phyloP scores from a whole-genome alignment of 2,888 invertebrate genomes.

The Pseudococcus jackbeardsleyi region DNA sequence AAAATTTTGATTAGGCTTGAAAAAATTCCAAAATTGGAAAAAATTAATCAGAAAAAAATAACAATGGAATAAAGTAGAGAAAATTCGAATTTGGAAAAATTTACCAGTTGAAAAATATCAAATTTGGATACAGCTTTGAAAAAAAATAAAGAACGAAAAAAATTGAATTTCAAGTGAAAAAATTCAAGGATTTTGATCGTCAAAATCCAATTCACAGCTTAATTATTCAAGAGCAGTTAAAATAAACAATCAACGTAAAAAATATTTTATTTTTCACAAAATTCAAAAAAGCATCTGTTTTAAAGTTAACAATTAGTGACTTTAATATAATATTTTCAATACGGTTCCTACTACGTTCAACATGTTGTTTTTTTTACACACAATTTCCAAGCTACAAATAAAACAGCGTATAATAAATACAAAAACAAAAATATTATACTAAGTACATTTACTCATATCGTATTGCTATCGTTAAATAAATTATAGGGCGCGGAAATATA shows the following conservation, averaged over 20 bases:
- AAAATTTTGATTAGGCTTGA: too few relatives aligned
- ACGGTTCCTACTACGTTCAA: slow-evolving; percentile 21
- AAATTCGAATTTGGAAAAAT: too few relatives aligned
- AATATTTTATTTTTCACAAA: slow-evolving; percentile 53
- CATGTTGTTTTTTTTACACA: slow-evolving; percentile 21
- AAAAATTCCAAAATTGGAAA: too few relatives aligned
- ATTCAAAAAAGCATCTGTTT: slow-evolving; percentile 45
- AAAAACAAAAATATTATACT: slow-evolving; percentile 42
- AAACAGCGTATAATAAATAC: slow-evolving; percentile 27
- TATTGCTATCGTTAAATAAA: slow-evolving; percentile 60
- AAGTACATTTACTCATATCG: slow-evolving; percentile 54
- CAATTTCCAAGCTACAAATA: slow-evolving; percentile 46
- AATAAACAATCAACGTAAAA: slow-evolving; percentile 15
- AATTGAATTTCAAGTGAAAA: too few relatives aligned
- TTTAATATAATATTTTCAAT: slow-evolving; percentile 14
- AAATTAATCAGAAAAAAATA: too few relatives aligned
- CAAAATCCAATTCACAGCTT: too few relatives aligned
- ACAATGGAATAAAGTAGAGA: too few relatives aligned
- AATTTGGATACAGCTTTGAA: too few relatives aligned
- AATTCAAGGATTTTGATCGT: too few relatives aligned
- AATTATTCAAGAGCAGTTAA: neutral
- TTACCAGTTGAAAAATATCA: too few relatives aligned
- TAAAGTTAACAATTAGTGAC: slow-evolving; percentile 47
- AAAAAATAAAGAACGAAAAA: too few relatives aligned
- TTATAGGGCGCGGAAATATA: slow-evolving; percentile 60